Conservation (phyloP, 2,888 invertebrate genomes). For the Deilephila elpenor region DNA sequence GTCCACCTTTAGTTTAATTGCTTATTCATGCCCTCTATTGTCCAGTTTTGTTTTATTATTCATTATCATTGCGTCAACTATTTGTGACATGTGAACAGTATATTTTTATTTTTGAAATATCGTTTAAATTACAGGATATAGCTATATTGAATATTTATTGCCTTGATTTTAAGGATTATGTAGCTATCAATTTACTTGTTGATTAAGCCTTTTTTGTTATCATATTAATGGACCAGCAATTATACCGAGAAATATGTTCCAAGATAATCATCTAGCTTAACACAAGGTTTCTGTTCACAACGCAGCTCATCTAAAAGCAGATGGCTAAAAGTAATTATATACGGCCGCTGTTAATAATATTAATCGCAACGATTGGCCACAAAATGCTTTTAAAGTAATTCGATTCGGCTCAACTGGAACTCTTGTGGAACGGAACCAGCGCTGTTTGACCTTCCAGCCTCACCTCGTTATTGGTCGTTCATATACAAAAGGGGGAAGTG, state of each 20-base stretch:
- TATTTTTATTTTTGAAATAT: no score
- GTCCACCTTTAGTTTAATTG: not conserved
- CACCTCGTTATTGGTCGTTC: conserved; percentile 50
- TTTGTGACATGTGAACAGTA: not conserved
- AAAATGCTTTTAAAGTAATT: conserved; percentile 81
- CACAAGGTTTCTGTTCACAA: conserved; percentile 36
- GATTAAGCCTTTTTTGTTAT: not conserved
- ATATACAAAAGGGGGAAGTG: conserved; percentile 48
- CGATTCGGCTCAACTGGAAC: conserved; percentile 76
- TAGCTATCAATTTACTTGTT: not conserved
- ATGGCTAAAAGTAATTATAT: conserved; percentile 70
- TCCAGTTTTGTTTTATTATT: not conserved
- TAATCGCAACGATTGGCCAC: conserved; percentile 79
- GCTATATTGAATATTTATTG: no score
- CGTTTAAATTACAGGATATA: no score
- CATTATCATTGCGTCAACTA: not conserved
- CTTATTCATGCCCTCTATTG: not conserved
- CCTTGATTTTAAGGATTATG: no score
- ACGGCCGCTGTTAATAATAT: conserved; percentile 73
- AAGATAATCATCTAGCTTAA: conserved; percentile 29
- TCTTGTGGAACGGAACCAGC: conserved; percentile 72
- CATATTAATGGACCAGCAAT: not conserved
- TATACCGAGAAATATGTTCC: not conserved
- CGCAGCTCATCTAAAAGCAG: conserved; percentile 49
- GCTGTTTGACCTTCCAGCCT: conserved; percentile 58